Conservation (phyloP, 2,113 vertebrate genomes). For the Sinocyclocheilus anshuiensis region DNA sequence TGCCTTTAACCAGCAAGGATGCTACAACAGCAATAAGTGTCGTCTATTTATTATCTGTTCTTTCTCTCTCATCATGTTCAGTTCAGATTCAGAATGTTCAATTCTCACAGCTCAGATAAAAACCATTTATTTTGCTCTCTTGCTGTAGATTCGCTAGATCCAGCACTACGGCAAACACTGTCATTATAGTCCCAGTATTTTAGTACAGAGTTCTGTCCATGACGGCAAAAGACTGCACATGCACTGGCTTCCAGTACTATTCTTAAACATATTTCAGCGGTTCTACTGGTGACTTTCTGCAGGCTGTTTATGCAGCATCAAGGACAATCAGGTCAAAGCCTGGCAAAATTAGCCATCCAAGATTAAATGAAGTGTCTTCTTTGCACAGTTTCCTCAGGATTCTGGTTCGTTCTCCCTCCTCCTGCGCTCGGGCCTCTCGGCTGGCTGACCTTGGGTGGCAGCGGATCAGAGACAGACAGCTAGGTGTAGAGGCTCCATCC, state of each 20-base stretch:
- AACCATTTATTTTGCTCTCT: neutral
- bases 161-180: neutral
- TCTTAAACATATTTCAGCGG: neutral
- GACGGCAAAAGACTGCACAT: neutral
- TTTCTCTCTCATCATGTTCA: neutral
- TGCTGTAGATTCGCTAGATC: neutral
- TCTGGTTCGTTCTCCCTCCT: conserved; percentile 26
- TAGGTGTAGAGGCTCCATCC: conserved; percentile 65
- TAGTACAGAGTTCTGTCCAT: neutral
- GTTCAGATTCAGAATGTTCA: neutral
- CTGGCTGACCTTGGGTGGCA: conserved; percentile 75
- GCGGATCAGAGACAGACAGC: conserved; percentile 69
- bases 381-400: neutral
- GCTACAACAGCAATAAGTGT: neutral
- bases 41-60: neutral
- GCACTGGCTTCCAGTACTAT: neutral
- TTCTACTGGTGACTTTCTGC: neutral
- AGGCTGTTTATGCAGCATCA: conserved; percentile 7
- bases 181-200: neutral
- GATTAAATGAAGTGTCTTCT: conserved; percentile 5
- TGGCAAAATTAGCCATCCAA: conserved; percentile 9
- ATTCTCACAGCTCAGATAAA: neutral
- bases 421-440: conserved; percentile 20
- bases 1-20: neutral
- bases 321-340: conserved; percentile 7